Conservation (phyloP, 2,797 vertebrate genomes). For the Hydrocynus forskahlii region DNA sequence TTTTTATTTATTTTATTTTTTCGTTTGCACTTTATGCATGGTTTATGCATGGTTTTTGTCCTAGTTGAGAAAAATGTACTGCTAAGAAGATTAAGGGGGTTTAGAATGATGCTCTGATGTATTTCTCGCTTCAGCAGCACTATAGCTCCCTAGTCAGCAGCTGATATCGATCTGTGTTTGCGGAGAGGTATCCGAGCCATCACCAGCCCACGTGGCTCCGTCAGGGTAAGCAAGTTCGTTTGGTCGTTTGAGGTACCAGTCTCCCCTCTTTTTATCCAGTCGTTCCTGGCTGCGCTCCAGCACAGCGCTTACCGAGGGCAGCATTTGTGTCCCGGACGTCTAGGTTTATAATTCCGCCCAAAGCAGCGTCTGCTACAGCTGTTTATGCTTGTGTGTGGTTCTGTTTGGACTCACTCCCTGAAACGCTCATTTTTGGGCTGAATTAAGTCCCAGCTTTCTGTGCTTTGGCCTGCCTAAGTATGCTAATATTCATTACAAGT, state of each 20-base stretch:
- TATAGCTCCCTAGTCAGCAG: constrained; percentile 41
- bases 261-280: constrained; percentile 19
- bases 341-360: constrained; percentile 5
- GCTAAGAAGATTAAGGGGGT: neutral
- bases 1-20: neutral
- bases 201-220: constrained; percentile 36
- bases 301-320: neutral
- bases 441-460: neutral
- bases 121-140: constrained; percentile 17
- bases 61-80: constrained; percentile 4
- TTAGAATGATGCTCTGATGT: neutral
- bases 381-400: constrained; percentile 1
- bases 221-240: constrained; percentile 38
- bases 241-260: constrained; percentile 9
- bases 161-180: constrained; percentile 54
- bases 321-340: neutral
- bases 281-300: neutral
- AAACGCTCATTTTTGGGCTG: neutral
- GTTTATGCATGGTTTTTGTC: neutral
- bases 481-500: neutral
- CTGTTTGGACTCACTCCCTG: constrained; percentile 6
- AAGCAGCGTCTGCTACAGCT: neutral
- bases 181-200: constrained; percentile 42
- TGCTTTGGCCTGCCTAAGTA: neutral
- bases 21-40: neutral